A percentile compares a stretch with the other conserved stretches of the same genome.
These are phyloP conservation scores for Exocentrus adspersus DNA, from an alignment of 2,888 invertebrate genomes.

Conservation along the genomic window DNA sequence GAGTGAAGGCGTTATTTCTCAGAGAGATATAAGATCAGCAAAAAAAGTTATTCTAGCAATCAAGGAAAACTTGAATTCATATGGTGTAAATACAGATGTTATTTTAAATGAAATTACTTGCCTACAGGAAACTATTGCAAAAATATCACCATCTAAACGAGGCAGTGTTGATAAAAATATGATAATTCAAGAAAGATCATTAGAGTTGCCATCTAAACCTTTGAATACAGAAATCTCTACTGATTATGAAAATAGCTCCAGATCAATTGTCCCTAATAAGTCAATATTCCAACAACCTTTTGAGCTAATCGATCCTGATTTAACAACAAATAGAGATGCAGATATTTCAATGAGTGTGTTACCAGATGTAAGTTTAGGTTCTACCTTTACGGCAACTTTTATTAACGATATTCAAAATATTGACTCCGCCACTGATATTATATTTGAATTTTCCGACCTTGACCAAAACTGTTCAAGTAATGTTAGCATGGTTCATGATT, in stretches of 20 bases:
- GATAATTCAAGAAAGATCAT: too few relatives aligned
- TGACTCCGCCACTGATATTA: neutral
- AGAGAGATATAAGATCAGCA: too few relatives aligned
- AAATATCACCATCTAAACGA: too few relatives aligned
- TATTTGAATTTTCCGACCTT: conserved; percentile 1
- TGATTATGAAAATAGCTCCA: neutral
- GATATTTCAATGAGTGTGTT: conserved; percentile 3
- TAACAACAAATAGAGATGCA: neutral
- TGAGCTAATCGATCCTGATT: neutral
- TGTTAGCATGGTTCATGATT: neutral
- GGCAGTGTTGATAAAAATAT: too few relatives aligned
- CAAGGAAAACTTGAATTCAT: too few relatives aligned
- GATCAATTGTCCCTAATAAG: neutral
- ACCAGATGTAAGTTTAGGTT: conserved; percentile 7
- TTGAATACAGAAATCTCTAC: conserved; percentile 2
- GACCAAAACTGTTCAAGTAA: conserved; percentile 1
- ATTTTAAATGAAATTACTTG: too few relatives aligned
- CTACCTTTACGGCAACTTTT: conserved; percentile 6
- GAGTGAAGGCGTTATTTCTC: too few relatives aligned
- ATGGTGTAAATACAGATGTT: too few relatives aligned
- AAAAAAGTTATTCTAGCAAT: too few relatives aligned
- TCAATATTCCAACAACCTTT: neutral
- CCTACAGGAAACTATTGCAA: too few relatives aligned
- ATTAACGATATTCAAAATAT: neutral
- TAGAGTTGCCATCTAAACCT: too few relatives aligned